Evolutionary conservation across 1,140 invertebrate species (phyloP).

Genomic region (Bombus cullumanus): DNA sequence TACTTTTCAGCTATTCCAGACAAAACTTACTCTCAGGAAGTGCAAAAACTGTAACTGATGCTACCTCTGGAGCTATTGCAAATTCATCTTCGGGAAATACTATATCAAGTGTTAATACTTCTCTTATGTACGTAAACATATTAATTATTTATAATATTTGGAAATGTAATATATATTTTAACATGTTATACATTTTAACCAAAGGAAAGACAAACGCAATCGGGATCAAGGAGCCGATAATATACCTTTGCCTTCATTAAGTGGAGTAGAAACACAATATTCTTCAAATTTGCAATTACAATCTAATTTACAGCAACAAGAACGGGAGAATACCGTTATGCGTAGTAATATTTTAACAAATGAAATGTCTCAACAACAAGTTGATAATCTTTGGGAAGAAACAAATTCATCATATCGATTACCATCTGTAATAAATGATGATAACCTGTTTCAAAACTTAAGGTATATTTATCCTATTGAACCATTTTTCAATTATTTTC

Average conservation of each 20-base stretch:
- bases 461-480: conserved; percentile 48
- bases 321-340: conserved; percentile 66
- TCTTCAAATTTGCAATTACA: conserved; percentile 72
- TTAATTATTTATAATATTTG: conserved; percentile 12
- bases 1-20: conserved; percentile 90
- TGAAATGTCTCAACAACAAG: conserved; percentile 68
- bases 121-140: conserved; percentile 67
- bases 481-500: conserved; percentile 13
- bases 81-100: conserved; percentile 67
- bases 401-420: conserved; percentile 70
- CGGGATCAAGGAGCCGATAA: conserved; percentile 73
- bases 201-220: conserved; percentile 77
- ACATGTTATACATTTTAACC: conserved; percentile 22
- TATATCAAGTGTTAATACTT: conserved; percentile 60
- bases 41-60: conserved; percentile 85
- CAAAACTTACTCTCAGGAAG: conserved; percentile 92
- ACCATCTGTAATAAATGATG: conserved; percentile 67
- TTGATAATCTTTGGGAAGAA: conserved; percentile 74
- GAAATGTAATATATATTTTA: not conserved
- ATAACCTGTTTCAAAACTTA: conserved; percentile 59
- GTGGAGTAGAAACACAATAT: conserved; percentile 70
- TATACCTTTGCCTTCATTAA: conserved; percentile 63
- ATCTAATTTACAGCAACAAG: conserved; percentile 72
- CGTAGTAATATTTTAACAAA: conserved; percentile 73
- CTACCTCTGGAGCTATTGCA: conserved; percentile 52